These are phyloP conservation scores for Discoglossus pictus DNA, from an alignment of 2,797 vertebrate species.

Conservation along the genomic window DNA sequence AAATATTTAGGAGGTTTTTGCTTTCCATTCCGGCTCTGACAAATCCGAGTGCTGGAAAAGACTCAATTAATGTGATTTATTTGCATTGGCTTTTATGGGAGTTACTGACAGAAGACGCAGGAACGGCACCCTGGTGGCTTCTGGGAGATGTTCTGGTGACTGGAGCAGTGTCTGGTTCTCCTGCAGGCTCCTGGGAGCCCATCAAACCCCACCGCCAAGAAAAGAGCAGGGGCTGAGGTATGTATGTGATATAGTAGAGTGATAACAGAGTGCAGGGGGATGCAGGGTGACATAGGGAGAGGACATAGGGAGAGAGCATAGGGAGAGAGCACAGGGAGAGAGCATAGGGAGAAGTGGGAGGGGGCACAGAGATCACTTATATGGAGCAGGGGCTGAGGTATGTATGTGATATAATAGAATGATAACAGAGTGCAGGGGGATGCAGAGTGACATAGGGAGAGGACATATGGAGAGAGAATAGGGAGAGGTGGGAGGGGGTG, in stretches of 20 bases:
- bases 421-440: too few relatives aligned
- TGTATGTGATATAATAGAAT: too few relatives aligned
- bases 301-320: not conserved
- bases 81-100: constrained; percentile 12
- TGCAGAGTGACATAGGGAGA: too few relatives aligned
- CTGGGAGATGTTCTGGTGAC: constrained; percentile 2
- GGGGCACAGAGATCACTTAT: too few relatives aligned
- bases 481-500: not conserved
- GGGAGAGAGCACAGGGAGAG: not conserved
- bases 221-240: too few relatives aligned
- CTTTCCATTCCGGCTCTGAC: constrained; percentile 21
- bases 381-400: too few relatives aligned
- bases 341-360: not conserved
- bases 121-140: constrained; percentile 3
- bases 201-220: constrained; percentile 13
- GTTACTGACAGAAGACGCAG: constrained; percentile 18
- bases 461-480: not conserved
- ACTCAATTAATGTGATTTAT: constrained; percentile 20
- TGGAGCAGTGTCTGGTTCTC: not conserved
- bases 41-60: constrained; percentile 4
- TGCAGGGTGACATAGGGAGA: too few relatives aligned
- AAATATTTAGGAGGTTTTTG: constrained; percentile 37
- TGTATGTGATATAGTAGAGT: too few relatives aligned
- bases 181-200: constrained; percentile 3
- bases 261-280: too few relatives aligned